phyloP scores from a whole-genome alignment of 2,797 vertebrate genomes.

The Chelon labrosus region DNA sequence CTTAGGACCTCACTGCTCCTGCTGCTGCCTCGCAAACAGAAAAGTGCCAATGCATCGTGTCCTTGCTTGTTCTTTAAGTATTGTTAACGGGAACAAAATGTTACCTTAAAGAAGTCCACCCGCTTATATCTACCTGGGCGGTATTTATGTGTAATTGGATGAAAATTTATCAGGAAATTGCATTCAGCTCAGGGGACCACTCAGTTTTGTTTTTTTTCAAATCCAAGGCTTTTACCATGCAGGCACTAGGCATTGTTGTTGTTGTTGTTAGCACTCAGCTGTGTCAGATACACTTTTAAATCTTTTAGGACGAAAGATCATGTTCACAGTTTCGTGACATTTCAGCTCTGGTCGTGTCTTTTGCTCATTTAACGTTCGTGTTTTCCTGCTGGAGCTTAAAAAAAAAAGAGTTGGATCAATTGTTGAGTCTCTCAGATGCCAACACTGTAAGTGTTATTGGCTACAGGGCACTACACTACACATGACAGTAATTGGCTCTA shows the following conservation, averaged over 20 bases:
- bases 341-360: neutral
- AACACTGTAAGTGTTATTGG: neutral
- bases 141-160: slow-evolving; percentile 5
- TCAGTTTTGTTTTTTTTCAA: neutral
- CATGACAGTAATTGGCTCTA: too few species aligned
- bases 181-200: neutral
- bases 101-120: neutral
- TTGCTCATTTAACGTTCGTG: neutral
- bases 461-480: neutral
- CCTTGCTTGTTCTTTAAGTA: neutral
- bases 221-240: neutral
- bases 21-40: neutral
- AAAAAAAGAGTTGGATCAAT: too few species aligned
- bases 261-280: neutral
- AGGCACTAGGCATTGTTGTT: neutral
- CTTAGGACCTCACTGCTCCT: neutral
- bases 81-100: neutral
- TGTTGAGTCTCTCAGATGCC: neutral
- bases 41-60: neutral
- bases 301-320: too few species aligned
- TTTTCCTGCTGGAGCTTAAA: neutral
- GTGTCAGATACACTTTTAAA: neutral
- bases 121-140: neutral
- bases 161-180: neutral
- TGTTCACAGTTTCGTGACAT: too few species aligned